These are phyloP conservation scores for Aplysina aerophoba DNA, from an alignment of 37 sponge, comb jelly and placozoan species.

Conservation along the genomic window DNA sequence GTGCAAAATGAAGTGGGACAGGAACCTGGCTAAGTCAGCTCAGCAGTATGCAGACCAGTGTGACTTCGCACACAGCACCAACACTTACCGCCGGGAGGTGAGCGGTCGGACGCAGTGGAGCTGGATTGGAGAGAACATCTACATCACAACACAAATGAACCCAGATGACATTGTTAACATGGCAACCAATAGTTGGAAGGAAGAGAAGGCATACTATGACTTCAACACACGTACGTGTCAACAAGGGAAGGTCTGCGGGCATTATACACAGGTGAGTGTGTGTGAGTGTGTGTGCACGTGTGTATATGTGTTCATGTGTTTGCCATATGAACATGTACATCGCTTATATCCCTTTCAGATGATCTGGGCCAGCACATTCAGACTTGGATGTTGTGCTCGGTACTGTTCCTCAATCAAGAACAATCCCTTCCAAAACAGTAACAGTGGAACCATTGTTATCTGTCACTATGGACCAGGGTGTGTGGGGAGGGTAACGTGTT, in stretches of 20 bases:
- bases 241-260: background rate
- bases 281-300: too few relatives aligned
- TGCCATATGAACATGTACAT: too few relatives aligned
- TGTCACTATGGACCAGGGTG: slow-evolving; percentile 16
- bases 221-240: background rate
- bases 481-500: too few relatives aligned
- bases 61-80: slow-evolving; percentile 5
- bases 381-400: background rate
- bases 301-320: background rate
- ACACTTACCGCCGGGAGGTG: background rate
- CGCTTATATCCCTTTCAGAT: background rate
- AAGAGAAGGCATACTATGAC: background rate
- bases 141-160: background rate
- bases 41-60: background rate
- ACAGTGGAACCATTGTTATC: background rate
- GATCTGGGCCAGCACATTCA: slow-evolving; percentile 14
- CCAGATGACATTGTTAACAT: background rate
- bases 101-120: background rate
- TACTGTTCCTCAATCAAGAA: background rate
- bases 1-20: background rate
- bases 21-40: background rate
- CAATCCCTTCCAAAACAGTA: background rate
- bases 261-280: slow-evolving; percentile 1
- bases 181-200: background rate
- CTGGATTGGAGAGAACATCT: slow-evolving; percentile 26